A percentile compares a stretch with the other conserved stretches of the same genome.
Evolutionary conservation across 1,140 invertebrate genomes (phyloP).

Genomic region (Leptopilina clavipes): DNA sequence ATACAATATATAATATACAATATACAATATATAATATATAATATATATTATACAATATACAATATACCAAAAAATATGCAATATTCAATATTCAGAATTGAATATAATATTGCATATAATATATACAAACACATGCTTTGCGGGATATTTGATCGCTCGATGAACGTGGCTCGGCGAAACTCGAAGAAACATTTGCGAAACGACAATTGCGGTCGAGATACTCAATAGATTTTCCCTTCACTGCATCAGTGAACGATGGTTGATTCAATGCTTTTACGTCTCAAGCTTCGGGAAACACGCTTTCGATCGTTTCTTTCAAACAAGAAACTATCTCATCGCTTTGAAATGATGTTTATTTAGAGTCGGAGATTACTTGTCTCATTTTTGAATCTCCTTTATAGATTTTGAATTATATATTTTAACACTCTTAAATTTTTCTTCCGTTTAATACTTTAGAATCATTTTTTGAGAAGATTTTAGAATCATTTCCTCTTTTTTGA

Average conservation of each 20-base stretch:
- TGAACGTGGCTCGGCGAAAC: not conserved
- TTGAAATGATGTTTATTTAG: not conserved
- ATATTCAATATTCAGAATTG: no score
- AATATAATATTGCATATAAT: no score
- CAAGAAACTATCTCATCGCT: not conserved
- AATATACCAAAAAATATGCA: no score
- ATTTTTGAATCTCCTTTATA: not conserved
- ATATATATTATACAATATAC: no score
- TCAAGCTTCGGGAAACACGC: not conserved
- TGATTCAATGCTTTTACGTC: constrained; percentile 26
- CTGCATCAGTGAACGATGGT: constrained; percentile 25
- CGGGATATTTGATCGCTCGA: constrained; percentile 21
- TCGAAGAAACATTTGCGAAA: constrained; percentile 7
- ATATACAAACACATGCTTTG: not conserved
- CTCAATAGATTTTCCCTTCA: constrained; percentile 12
- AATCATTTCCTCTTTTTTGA: no score
- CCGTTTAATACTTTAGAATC: no score
- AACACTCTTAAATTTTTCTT: not conserved
- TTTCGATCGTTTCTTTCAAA: constrained; percentile 5
- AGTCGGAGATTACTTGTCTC: not conserved
- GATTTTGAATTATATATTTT: not conserved
- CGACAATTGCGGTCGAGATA: constrained; percentile 13
- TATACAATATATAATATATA: no score
- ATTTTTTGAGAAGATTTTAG: no score
- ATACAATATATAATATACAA: no score